Conservation (phyloP, 2,113 vertebrate species). For the Blennius ocellaris region DNA sequence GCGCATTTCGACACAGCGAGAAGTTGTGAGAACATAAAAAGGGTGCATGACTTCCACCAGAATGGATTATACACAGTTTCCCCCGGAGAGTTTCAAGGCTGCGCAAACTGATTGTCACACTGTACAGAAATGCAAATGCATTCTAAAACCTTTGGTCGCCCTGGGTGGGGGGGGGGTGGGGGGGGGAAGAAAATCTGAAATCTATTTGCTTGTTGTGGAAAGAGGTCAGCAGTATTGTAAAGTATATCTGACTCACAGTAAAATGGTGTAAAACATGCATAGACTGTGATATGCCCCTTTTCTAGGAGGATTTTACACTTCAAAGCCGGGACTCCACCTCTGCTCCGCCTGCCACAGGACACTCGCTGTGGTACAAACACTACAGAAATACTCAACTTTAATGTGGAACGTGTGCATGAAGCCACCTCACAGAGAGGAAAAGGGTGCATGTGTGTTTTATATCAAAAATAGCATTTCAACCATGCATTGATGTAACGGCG, state of each 20-base stretch:
- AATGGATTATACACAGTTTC: slow-evolving; percentile 15
- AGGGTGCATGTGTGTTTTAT: not conserved
- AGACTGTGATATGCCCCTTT: not conserved
- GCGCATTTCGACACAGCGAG: not conserved
- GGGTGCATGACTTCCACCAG: not conserved
- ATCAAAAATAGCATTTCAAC: slow-evolving; percentile 2
- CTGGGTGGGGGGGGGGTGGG: not conserved
- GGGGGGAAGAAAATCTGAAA: slow-evolving; percentile 21
- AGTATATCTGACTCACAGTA: slow-evolving; percentile 29
- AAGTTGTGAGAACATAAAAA: slow-evolving; percentile 10
- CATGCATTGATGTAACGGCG: slow-evolving; percentile 8
- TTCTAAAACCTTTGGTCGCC: slow-evolving; percentile 9
- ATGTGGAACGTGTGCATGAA: not conserved
- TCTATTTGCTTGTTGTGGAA: slow-evolving; percentile 44
- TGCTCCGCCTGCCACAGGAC: not conserved
- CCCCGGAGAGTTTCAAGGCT: slow-evolving; percentile 25
- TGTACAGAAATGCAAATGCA: slow-evolving; percentile 45
- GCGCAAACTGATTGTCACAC: slow-evolving; percentile 19
- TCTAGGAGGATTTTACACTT: not conserved
- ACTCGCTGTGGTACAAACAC: not conserved
- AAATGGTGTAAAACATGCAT: slow-evolving; percentile 18
- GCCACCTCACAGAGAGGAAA: not conserved
- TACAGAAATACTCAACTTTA: too few species aligned
- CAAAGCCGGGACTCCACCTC: not conserved
- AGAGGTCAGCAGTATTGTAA: slow-evolving; percentile 43